Evolutionary conservation across 2,113 vertebrate genomes (phyloP), one percentile per base, ranked within the genome.

Genomic region (Cyprinodon tularosa): DNA sequence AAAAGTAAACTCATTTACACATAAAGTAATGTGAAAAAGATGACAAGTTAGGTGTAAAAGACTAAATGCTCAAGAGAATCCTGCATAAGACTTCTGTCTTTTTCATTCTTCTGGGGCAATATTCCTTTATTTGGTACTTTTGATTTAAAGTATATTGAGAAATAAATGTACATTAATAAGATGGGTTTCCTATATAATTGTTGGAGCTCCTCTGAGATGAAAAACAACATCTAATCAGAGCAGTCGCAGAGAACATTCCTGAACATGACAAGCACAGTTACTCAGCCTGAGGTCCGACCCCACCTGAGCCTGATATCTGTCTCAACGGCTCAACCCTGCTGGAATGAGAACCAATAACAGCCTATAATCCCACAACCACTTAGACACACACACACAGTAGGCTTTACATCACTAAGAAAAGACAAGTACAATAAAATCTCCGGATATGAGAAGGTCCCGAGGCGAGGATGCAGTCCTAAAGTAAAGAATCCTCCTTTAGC

Each of bases 331-430:
- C 88, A 91, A 90, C 92, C 83, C 39, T 85, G 83, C 48, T 86
- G 91, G 89, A 93, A 93, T 91, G 91, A 92, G 85, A 91, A 85
- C 82, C 90, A 94, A 92, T 92, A 93, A 93, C 90, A 90, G 81
- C 70, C 83, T 85, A 88, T 91, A 85, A 89, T 3, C 62, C 36
- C 72, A 53, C 77, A 53, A 62, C 74, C 83, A 77, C 77, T 22
- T 57, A 53, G 64, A 81, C 75, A 44, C 68, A 65, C 84, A 39
- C 62, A 45, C 17, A 82, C 40, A 72, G 64, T 73, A 29, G 70
- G 79, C 81, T 92, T 77, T 82, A 84, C 81, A 84, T 85, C 75
- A 87, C 75, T 84, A 70, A 88, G 88, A 91, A 82, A 81, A 77
- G 85, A 88, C 91, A 92, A 85, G 84, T 90, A 90, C 88, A 91